Base-by-base conservation (phyloP, 2,888 invertebrate species). In the Ptilodon capucinus region DNA sequence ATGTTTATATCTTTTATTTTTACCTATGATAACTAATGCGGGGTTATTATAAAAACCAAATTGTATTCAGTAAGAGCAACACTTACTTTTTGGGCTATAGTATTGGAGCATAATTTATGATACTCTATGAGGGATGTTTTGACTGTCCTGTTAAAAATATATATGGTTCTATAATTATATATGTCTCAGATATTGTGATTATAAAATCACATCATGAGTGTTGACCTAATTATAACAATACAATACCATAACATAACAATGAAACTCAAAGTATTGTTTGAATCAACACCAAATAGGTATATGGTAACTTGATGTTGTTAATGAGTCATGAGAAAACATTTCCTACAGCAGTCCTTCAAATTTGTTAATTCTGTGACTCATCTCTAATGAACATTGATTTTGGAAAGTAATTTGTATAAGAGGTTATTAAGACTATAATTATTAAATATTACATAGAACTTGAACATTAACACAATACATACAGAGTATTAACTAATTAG, bases 161-260 rank as follows among this genome's bases (percentile, higher is more conserved):
- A n/a, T n/a, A n/a, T n/a, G n/a, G n/a, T n/a, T n/a, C n/a, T n/a
- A n/a, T n/a, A n/a, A n/a, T n/a, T n/a, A n/a, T n/a, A n/a, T n/a
- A n/a, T n/a, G n/a, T n/a, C n/a, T n/a, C n/a, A n/a, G n/a, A n/a
- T n/a, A n/a, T n/a, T n/a, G n/a, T n/a, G n/a, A n/a, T n/a, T n/a
- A n/a, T 17, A 28, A 28, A 28, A 18, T 21, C 40, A 43, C 42
- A 41, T 46, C 25, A 25, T 5, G 18, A 56, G 44, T 17, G 43
- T 28, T 60, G 51, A 48, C 56, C 50, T 40, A 50, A 28, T 40
- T 52, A 39, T 49, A 28, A 48, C 30, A n/a, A 44, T 51, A 46
- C 28, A 53, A 39, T 49, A 8, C 21, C 32, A 52, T 40, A 56
- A 48, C 40, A 32, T 58, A 36, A 48, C 49, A 52, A 32, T 51